Evolutionary conservation across 2,113 vertebrate genomes (phyloP).

Genomic region (Megaptera novaeangliae): DNA sequence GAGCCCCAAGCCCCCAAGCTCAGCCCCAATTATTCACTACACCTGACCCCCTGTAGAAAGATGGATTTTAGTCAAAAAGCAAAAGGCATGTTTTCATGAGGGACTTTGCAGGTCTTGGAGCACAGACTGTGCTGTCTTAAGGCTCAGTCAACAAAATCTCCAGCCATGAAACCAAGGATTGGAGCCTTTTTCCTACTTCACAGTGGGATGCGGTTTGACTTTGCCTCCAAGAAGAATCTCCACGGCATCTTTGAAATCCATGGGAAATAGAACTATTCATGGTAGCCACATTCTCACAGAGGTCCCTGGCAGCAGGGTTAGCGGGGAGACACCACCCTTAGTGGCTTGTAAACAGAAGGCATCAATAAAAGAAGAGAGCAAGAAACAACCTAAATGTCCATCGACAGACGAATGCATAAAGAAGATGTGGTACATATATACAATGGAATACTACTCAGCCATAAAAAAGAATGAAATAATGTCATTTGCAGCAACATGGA

Average conservation of each 20-base stretch:
- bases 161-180: neutral
- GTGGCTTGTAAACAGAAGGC: neutral
- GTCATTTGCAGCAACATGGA: neutral
- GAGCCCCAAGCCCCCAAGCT: neutral
- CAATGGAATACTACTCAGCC: neutral
- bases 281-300: neutral
- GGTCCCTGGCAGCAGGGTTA: neutral
- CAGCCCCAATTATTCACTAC: neutral
- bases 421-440: neutral
- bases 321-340: neutral
- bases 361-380: neutral
- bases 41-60: neutral
- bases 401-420: neutral
- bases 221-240: neutral
- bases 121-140: neutral
- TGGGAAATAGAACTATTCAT: neutral
- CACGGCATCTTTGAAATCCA: neutral
- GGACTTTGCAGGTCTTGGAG: neutral
- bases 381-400: neutral
- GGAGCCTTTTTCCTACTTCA: neutral
- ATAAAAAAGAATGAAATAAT: neutral
- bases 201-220: neutral
- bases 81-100: neutral
- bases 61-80: neutral
- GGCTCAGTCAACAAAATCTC: neutral